Evolutionary conservation across 30 jellyfish, hydroid and myxozoan species (phyloP).

Genomic region (Chrysaora quinquecirrha): DNA sequence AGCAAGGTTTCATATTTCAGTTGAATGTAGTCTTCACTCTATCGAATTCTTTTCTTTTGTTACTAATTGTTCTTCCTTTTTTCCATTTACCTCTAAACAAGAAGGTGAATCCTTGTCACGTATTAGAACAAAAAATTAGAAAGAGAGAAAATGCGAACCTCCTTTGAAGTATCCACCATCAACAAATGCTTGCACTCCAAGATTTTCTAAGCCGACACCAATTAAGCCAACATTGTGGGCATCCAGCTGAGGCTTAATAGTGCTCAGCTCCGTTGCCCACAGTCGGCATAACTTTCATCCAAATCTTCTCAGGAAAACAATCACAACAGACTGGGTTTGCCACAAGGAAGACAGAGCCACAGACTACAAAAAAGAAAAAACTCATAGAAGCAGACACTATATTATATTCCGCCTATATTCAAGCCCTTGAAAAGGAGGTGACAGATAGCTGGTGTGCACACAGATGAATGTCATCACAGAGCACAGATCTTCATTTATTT

Average conservation of each 20-base stretch:
- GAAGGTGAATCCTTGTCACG: too few relatives aligned
- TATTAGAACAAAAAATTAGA: too few relatives aligned
- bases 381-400: not conserved
- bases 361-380: slow-evolving; percentile 20
- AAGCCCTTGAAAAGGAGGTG: not conserved
- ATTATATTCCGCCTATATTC: not conserved
- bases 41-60: too few relatives aligned
- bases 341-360: slow-evolving; percentile 69
- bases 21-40: too few relatives aligned
- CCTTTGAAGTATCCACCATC: slow-evolving; percentile 90
- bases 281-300: slow-evolving; percentile 98
- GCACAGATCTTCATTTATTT: not conserved
- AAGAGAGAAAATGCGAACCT: slow-evolving; percentile 68
- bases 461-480: not conserved
- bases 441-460: too few relatives aligned
- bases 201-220: slow-evolving; percentile 88
- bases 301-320: slow-evolving; percentile 80
- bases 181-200: slow-evolving; percentile 84
- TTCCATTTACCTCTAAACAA: too few relatives aligned
- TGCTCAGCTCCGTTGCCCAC: slow-evolving; percentile 91
- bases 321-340: slow-evolving; percentile 70
- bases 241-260: slow-evolving; percentile 91
- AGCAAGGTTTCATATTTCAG: too few relatives aligned
- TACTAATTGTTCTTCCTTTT: too few relatives aligned
- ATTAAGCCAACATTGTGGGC: slow-evolving; percentile 92